Percentiles rank a stretch among this genome's conserved stretches.
phyloP scores from a whole-genome alignment of 2,113 vertebrate genomes.

The Arizona elegans region DNA sequence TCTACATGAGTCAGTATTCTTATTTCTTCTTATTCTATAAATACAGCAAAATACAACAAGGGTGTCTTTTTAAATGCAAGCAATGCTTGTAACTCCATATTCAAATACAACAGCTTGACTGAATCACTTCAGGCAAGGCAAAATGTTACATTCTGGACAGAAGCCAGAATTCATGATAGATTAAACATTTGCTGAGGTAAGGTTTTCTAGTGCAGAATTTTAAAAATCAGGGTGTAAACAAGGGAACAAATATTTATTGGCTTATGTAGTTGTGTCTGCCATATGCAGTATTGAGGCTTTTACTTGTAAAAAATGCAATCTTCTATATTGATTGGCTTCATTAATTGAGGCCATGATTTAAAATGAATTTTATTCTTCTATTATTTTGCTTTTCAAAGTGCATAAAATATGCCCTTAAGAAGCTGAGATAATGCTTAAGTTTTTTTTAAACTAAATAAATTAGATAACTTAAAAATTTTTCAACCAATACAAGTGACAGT shows the following conservation, averaged over 20 bases:
- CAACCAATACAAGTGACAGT: not conserved
- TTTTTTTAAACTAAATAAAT: not conserved
- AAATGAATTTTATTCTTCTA: not conserved
- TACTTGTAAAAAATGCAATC: not conserved
- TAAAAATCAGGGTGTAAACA: not conserved
- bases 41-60: fast-evolving
- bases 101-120: not conserved
- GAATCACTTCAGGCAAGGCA: not conserved
- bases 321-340: not conserved
- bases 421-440: not conserved
- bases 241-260: not conserved
- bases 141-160: not conserved
- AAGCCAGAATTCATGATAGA: not conserved
- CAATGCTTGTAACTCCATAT: fast-evolving
- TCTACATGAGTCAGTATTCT: not conserved
- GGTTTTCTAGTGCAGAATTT: not conserved
- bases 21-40: not conserved
- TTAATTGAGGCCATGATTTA: not conserved
- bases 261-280: not conserved
- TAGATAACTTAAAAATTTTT: not conserved
- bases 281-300: not conserved
- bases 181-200: not conserved
- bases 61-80: fast-evolving
- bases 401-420: not conserved
- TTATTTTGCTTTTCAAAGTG: not conserved